These are phyloP conservation scores for Pagetopsis macropterus DNA, from an alignment of 2,797 vertebrate genomes.

Conservation along the genomic window DNA sequence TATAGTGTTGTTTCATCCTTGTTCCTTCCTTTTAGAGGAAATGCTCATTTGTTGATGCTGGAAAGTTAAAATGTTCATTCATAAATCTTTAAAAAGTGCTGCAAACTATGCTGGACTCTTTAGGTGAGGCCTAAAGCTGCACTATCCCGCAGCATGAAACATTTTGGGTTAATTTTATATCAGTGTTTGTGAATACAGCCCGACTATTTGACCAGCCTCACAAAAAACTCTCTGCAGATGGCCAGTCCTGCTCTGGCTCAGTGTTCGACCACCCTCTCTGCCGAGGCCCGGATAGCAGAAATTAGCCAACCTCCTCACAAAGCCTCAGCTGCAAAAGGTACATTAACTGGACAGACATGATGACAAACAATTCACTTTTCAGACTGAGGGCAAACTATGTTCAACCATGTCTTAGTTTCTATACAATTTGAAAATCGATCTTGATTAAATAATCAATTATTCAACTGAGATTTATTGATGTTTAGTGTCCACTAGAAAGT, in stretches of 20 bases:
- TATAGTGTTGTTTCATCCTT: neutral
- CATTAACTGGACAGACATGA: constrained; percentile 66
- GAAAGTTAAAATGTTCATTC: neutral
- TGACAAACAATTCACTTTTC: constrained; percentile 67
- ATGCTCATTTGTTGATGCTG: neutral
- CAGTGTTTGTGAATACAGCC: neutral
- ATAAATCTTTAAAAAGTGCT: neutral
- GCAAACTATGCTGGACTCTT: neutral
- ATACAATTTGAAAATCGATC: neutral
- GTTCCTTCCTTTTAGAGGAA: neutral
- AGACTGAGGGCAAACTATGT: constrained; percentile 32
- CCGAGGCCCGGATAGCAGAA: constrained; percentile 24
- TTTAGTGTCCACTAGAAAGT: neutral
- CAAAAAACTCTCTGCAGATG: constrained; percentile 34
- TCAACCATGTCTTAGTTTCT: constrained; percentile 14
- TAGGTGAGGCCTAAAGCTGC: neutral
- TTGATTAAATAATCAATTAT: constrained; percentile 10
- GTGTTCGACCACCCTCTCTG: constrained; percentile 29
- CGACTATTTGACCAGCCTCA: constrained; percentile 10
- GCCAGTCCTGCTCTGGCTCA: constrained; percentile 20
- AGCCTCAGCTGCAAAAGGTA: constrained; percentile 68
- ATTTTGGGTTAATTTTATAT: constrained; percentile 2
- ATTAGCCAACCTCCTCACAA: constrained; percentile 48
- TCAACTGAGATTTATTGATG: constrained; percentile 7
- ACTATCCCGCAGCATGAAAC: neutral